Evolutionary conservation across 2,797 vertebrate genomes (phyloP), one percentile per base, ranked within the genome.

Genomic region (Anabacerthia variegaticeps): DNA sequence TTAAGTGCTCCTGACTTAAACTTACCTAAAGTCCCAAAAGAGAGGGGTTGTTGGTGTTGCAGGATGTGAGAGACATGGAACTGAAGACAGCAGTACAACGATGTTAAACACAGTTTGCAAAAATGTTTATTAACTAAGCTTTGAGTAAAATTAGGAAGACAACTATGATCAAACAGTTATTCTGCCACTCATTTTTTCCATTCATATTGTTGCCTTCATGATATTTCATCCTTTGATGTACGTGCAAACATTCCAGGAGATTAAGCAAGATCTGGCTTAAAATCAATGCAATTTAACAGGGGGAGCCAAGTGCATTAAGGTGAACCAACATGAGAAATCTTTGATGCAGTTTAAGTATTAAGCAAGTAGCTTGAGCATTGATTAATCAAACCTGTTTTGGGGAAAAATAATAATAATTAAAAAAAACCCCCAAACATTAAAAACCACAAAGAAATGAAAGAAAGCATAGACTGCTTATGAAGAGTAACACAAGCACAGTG

Each of bases 41-140:
- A n/a, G 9, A 7, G 20, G 8, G 1, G 0, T 28, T 75, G 14
- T 20, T 56, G 6, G 17, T 67, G 7, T 17, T 58, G 5, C 43
- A 41, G 46, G 34, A 24, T 11, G 12, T 68, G 27, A 10, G 17
- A 72, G 10, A 9, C 32, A 12, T 0, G 3, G 32, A 82, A 28
- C 28, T 39, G 17, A 65, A 82, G 28, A 24, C 34, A 65, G 21
- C 28, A 73, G 7, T 15, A 34, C 7, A 74, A 8, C 0, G 0
- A 23, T 5, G 14, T 21, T 39, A 65, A 68, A 44, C 4, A 18
- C 2, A 51, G 16, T 37, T 61, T 41, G 28, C 14, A 62, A 68
- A 79, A 49, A 34, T 23, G 0, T 43, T 17, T 37, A 13, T 62
- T 66, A 55, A 46, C 14, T 48, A 80, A n/a, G 7, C 11, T 71